Evolutionary conservation across 2,797 vertebrate species (phyloP), one percentile per base, ranked within the genome.

Genomic region (Rhinogobio ventralis): DNA sequence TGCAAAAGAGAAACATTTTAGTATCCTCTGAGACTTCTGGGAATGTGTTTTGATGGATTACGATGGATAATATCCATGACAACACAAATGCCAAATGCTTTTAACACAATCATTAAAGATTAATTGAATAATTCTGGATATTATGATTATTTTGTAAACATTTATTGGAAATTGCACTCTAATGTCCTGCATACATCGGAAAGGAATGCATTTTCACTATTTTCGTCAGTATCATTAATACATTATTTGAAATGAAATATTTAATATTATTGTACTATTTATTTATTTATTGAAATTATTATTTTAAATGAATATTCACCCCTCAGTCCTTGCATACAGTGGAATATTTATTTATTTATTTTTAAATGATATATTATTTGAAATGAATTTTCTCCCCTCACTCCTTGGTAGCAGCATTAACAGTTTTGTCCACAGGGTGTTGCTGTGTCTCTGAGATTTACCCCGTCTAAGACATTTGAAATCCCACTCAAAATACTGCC

Each of bases 341-440:
- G n/a, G n/a, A n/a, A n/a, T 55, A 7, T 15, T 7, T 15, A 64
- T 30, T 53, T 55, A 55, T 23, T 11, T 13, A 13, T 46, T 55
- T n/a, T 57, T n/a, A 55, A n/a, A 55, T n/a, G 9, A 11, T 10
- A n/a, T 25, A 53, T 30, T 55, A 15, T 7, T 33, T 8, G 0
- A 53, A 57, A 42, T 80, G 5, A 36, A 80, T 19, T 11, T 46
- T 69, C 67, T 7, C 46, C 6, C 3, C 17, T 80, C 13, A 17
- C 11, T 84, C 57, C 53, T 74, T 68, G 62, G 62, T 30, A 81
- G 83, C 78, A 20, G 77, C 73, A 79, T 69, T 87, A 87, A 72
- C 89, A 20, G 39, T 30, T 90, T 85, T 86, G 33, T 90, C 92
- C 94, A 94, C 92, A 82, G 60, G 93, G 91, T 90, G 92, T 90